Evolutionary conservation across 2,113 vertebrate species (phyloP).

Genomic region (Sylvilagus bachmani): DNA sequence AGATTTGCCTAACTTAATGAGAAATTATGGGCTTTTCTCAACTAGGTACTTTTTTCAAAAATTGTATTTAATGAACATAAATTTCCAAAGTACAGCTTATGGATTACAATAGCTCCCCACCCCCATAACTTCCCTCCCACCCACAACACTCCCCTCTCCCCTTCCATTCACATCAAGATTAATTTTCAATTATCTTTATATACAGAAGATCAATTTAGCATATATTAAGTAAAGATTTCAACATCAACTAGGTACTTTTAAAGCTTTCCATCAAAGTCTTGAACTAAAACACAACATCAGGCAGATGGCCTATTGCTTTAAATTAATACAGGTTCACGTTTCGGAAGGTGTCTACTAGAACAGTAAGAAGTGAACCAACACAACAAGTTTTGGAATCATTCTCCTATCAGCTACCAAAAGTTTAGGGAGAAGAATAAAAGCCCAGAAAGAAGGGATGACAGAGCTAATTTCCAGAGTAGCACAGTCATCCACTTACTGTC

Average conservation of each 20-base stretch:
- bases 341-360: not conserved
- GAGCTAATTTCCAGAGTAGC: not conserved
- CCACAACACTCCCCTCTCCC: no score
- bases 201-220: no score
- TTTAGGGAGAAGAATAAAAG: not conserved
- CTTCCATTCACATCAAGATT: no score
- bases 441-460: not conserved
- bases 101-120: no score
- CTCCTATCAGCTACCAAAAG: not conserved
- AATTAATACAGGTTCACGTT: not conserved
- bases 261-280: constrained; percentile 1
- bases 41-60: no score
- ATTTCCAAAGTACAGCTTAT: no score
- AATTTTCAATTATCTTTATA: no score
- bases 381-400: not conserved
- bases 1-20: constrained; percentile 14
- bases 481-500: not conserved
- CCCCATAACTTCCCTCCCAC: no score
- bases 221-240: no score
- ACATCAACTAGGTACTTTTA: not conserved
- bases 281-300: constrained; percentile 15
- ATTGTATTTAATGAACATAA: no score
- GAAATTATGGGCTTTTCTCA: constrained; percentile 42
- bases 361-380: not conserved
- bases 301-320: not conserved